Evolutionary conservation across 2,797 vertebrate genomes (phyloP).

Genomic region (Nannoperca obscura): DNA sequence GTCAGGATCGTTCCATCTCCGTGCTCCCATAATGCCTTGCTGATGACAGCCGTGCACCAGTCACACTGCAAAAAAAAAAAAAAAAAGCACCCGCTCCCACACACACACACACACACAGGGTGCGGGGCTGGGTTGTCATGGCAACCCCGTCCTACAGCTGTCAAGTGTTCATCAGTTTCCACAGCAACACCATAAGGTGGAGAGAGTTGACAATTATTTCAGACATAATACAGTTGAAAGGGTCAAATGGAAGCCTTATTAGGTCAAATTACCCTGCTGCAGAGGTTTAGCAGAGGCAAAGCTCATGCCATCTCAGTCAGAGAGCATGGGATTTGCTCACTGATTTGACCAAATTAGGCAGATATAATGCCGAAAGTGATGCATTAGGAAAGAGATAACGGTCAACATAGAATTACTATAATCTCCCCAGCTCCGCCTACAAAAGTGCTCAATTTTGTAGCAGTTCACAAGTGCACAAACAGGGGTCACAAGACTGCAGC

Average conservation of each 20-base stretch:
- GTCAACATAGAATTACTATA: slow-evolving; percentile 52
- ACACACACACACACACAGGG: slow-evolving; percentile 11
- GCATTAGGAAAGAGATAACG: slow-evolving; percentile 41
- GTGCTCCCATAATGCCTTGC: slow-evolving; percentile 61
- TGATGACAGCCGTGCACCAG: slow-evolving; percentile 65
- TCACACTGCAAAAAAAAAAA: slow-evolving; percentile 35
- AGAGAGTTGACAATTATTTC: slow-evolving; percentile 80
- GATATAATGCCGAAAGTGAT: slow-evolving; percentile 46
- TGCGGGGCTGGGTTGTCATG: slow-evolving; percentile 78
- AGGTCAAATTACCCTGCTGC: slow-evolving; percentile 70
- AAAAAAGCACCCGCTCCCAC: too few species aligned
- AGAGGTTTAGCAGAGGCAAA: slow-evolving; percentile 54
- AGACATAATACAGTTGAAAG: slow-evolving; percentile 78
- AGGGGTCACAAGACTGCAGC: slow-evolving; percentile 9
- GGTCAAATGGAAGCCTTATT: slow-evolving; percentile 74
- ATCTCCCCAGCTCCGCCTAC: slow-evolving; percentile 14
- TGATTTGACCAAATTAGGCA: slow-evolving; percentile 70
- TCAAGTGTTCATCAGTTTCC: slow-evolving; percentile 87
- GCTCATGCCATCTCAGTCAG: slow-evolving; percentile 37
- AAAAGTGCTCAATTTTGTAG: slow-evolving; percentile 24
- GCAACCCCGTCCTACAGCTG: slow-evolving; percentile 82
- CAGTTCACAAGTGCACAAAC: slow-evolving; percentile 10
- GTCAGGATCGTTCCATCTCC: slow-evolving; percentile 65
- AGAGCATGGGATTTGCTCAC: slow-evolving; percentile 45
- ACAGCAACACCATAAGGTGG: slow-evolving; percentile 83